Conservation (phyloP, 2,888 invertebrate genomes). For the Cacoxenus indagator region DNA sequence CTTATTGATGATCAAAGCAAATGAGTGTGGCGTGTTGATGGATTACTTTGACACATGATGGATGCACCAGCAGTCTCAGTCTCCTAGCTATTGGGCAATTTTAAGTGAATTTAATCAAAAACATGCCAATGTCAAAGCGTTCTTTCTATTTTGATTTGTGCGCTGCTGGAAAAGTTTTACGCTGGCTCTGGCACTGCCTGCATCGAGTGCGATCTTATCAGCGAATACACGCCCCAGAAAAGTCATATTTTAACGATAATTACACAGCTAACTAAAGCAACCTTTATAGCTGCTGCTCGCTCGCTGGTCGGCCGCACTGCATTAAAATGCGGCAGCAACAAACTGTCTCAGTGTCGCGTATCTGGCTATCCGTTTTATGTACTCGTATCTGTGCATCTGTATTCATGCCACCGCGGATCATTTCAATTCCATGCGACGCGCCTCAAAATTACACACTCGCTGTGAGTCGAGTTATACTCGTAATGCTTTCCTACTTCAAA, state of each 20-base stretch:
- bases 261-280: slow-evolving; percentile 7
- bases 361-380: slow-evolving; percentile 37
- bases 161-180: too few relatives aligned
- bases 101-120: background rate
- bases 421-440: slow-evolving; percentile 3
- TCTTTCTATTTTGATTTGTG: background rate
- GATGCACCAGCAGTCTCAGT: too few relatives aligned
- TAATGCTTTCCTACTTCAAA: background rate
- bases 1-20: slow-evolving; percentile 16
- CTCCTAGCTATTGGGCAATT: background rate
- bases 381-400: too few relatives aligned
- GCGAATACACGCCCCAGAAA: background rate
- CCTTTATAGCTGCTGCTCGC: background rate
- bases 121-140: background rate
- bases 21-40: slow-evolving; percentile 2
- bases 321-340: slow-evolving; percentile 23
- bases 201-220: background rate
- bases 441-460: slow-evolving; percentile 16
- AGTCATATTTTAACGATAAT: slow-evolving; percentile 4
- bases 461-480: background rate
- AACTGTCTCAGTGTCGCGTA: slow-evolving; percentile 28
- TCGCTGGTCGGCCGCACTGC: background rate
- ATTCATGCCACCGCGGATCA: background rate
- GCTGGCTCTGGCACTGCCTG: background rate
- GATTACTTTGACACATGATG: background rate